phyloP scores from a whole-genome alignment of 2,888 invertebrate genomes.

The Tachystola acroxantha region DNA sequence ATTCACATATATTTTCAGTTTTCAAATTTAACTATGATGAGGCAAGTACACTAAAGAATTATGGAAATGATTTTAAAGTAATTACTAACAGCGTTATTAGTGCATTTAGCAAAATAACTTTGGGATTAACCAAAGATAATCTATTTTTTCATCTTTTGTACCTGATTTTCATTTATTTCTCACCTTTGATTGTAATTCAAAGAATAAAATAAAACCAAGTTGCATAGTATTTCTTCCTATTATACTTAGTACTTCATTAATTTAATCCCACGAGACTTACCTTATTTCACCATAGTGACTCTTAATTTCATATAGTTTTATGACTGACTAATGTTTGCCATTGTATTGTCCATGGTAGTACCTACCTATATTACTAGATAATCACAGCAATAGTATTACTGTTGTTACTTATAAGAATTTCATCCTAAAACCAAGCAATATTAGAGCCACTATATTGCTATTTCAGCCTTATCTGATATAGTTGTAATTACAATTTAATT shows the following conservation, averaged over 20 bases:
- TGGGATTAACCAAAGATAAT: slow-evolving; percentile 15
- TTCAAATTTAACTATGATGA: too few species aligned
- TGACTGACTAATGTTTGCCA: slow-evolving; percentile 7
- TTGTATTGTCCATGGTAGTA: slow-evolving; percentile 1
- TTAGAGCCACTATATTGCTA: slow-evolving; percentile 2
- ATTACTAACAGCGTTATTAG: too few species aligned
- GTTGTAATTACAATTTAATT: slow-evolving; percentile 36
- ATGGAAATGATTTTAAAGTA: too few species aligned
- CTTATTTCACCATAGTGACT: too few species aligned
- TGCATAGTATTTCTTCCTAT: too few species aligned
- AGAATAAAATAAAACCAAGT: too few species aligned
- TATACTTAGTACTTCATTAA: too few species aligned
- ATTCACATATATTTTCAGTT: too few species aligned
- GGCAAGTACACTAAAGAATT: too few species aligned
- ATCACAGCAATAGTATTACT: slow-evolving; percentile 1
- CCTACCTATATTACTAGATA: too few species aligned
- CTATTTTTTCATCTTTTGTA: slow-evolving; percentile 13
- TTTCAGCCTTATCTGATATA: not conserved
- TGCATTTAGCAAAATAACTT: slow-evolving; percentile 9
- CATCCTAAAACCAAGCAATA: not conserved
- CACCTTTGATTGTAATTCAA: not conserved
- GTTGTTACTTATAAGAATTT: not conserved
- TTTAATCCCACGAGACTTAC: too few species aligned
- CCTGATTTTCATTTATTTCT: slow-evolving; percentile 12
- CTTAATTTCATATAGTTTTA: too few species aligned